A percentile compares a stretch with the other conserved stretches of the same genome.
phyloP scores from a whole-genome alignment of 2,113 vertebrate genomes.

The Zapornia atra region DNA sequence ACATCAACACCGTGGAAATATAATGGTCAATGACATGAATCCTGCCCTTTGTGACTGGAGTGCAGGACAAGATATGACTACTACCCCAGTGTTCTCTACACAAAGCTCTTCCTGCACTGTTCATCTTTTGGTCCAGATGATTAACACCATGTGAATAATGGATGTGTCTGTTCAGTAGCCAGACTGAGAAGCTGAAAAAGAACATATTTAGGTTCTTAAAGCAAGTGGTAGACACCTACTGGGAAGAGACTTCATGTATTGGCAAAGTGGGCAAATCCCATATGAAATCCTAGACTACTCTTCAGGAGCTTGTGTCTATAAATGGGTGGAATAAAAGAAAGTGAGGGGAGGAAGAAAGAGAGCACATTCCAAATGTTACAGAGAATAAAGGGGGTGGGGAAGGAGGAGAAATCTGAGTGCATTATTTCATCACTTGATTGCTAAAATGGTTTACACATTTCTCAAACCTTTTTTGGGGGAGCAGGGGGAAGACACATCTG shows the following conservation, averaged over 20 bases:
- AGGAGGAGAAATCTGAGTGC: neutral
- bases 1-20: neutral
- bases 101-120: neutral
- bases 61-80: neutral
- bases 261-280: neutral
- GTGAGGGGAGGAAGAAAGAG: neutral
- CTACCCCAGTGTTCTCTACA: neutral
- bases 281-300: neutral
- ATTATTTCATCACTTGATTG: neutral
- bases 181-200: neutral
- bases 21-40: neutral
- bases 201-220: neutral
- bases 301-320: neutral
- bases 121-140: neutral
- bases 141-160: neutral
- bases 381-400: rapidly evolving
- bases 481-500: neutral
- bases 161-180: neutral
- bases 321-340: neutral
- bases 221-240: neutral
- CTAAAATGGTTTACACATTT: neutral
- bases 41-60: neutral
- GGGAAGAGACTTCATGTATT: neutral
- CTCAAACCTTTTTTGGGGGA: neutral
- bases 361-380: neutral